Evolutionary conservation across 2,888 invertebrate species (phyloP).

Genomic region (Temnothorax rugatulus): DNA sequence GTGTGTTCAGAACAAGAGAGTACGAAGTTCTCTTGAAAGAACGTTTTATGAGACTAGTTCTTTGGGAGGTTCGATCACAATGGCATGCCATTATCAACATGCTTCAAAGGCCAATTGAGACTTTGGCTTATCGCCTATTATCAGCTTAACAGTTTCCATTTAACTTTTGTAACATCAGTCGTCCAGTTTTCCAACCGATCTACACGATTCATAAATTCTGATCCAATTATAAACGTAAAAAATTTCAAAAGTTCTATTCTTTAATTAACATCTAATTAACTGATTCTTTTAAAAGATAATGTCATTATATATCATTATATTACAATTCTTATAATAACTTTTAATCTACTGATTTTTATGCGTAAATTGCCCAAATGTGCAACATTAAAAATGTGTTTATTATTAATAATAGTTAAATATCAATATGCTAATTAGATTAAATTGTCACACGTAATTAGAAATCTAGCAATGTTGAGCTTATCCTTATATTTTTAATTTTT

Average conservation of each 20-base stretch:
- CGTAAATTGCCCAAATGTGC: neutral
- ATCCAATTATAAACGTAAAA: neutral
- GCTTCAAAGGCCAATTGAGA: conserved; percentile 55
- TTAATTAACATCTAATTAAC: conserved; percentile 49
- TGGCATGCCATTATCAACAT: conserved; percentile 68
- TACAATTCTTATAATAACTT: neutral
- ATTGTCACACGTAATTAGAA: neutral
- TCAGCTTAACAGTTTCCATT: conserved; percentile 73
- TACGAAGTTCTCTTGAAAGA: neutral
- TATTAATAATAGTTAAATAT: neutral
- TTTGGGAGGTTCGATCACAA: conserved; percentile 55
- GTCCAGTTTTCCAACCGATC: conserved; percentile 8
- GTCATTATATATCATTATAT: neutral
- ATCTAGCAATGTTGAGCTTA: neutral
- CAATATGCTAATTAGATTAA: neutral
- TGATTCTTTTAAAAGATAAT: neutral
- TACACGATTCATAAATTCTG: conserved; percentile 30
- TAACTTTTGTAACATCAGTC: conserved; percentile 67
- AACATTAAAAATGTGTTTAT: neutral
- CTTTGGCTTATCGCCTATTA: conserved; percentile 71
- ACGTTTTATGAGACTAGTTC: conserved; percentile 41
- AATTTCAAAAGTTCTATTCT: neutral
- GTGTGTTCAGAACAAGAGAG: conserved; percentile 6
- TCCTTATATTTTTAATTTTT: neutral
- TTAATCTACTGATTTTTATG: neutral